Conservation (phyloP, 2,113 vertebrate genomes). For the Pedionomus torquatus region DNA sequence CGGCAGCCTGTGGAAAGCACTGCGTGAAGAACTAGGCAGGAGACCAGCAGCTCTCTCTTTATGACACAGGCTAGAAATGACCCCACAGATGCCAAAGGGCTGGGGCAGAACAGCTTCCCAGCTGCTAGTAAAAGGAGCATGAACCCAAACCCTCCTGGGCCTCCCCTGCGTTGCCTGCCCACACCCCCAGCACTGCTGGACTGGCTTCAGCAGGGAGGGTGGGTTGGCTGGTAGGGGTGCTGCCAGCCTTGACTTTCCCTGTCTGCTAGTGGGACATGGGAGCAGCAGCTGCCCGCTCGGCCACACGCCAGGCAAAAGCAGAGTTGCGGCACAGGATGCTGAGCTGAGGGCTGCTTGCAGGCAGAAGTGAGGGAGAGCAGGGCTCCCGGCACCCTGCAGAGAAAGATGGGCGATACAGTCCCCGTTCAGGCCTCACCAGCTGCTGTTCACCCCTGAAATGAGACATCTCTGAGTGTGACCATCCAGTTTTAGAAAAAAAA, state of each 20-base stretch:
- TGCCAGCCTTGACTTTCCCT: not conserved
- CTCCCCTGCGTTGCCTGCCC: not conserved
- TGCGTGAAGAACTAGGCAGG: not conserved
- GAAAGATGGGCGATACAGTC: not conserved
- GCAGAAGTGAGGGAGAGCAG: not conserved
- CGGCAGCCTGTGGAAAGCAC: not conserved
- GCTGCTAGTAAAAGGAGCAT: not conserved
- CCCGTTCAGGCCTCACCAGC: not conserved
- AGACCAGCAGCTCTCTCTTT: not conserved
- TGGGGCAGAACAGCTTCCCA: not conserved
- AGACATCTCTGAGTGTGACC: rapidly evolving
- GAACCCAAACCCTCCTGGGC: not conserved
- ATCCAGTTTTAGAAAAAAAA: not conserved
- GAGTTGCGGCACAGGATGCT: not conserved
- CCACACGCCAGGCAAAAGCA: rapidly evolving
- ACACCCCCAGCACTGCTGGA: not conserved
- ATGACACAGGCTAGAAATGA: not conserved
- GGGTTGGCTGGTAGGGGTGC: not conserved
- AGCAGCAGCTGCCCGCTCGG: not conserved
- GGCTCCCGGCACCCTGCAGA: not conserved
- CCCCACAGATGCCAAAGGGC: not conserved
- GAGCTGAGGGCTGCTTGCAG: not conserved
- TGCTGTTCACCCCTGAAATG: not conserved
- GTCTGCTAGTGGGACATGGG: not conserved
- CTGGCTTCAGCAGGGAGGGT: not conserved